A percentile compares a stretch with the other conserved stretches of the same genome.
phyloP scores from a whole-genome alignment of 92 coral and sea anemone species.

The Desmophyllum pertusum region DNA sequence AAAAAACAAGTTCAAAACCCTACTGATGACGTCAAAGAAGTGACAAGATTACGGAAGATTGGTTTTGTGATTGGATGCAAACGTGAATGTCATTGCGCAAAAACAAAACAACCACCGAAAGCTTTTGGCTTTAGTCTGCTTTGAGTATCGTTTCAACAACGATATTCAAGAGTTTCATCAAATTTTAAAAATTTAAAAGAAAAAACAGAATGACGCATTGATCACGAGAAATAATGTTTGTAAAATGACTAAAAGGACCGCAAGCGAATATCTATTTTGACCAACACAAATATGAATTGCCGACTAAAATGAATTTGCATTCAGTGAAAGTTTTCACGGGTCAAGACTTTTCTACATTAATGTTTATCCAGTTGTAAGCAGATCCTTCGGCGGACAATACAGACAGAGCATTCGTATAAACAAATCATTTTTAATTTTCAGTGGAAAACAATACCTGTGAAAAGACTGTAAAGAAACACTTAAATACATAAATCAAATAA shows the following conservation, averaged over 20 bases:
- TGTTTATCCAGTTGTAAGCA: background rate
- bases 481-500: background rate
- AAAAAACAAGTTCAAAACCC: background rate
- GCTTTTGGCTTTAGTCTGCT: background rate
- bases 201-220: too few species aligned
- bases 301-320: background rate
- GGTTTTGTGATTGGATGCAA: background rate
- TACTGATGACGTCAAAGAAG: background rate
- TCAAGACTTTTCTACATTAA: background rate
- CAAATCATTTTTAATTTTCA: background rate
- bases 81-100: background rate
- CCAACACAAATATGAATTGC: too few species aligned
- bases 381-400: background rate
- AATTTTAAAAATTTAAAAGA: too few species aligned
- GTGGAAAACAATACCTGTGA: background rate
- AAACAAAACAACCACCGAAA: background rate
- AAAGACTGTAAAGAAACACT: background rate
- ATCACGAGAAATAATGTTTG: too few species aligned
- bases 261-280: too few species aligned
- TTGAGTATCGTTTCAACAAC: background rate
- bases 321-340: background rate
- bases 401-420: background rate
- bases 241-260: too few species aligned
- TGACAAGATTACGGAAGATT: constrained; percentile 6
- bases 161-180: too few species aligned